Evolutionary conservation across 1,140 invertebrate species (phyloP).

Genomic region (Apis florea): DNA sequence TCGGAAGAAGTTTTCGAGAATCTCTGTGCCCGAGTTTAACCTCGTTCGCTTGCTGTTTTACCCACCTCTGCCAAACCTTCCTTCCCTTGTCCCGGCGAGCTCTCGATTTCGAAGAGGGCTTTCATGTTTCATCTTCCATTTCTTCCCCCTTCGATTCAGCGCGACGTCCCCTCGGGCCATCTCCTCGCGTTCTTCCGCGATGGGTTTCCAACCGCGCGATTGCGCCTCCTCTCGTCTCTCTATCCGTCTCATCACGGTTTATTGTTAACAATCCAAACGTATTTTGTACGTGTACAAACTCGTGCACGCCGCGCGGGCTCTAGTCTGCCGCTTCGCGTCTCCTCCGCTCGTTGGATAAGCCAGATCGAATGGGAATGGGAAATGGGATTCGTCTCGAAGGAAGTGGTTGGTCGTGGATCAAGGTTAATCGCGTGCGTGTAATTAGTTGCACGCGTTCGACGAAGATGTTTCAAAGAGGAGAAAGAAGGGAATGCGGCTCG

Average conservation of each 20-base stretch:
- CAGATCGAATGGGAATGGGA: too few species aligned
- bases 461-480: not conserved
- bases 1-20: conserved; percentile 56
- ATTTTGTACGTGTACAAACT: conserved; percentile 20
- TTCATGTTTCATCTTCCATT: not conserved
- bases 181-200: not conserved
- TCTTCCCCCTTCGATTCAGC: not conserved
- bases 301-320: conserved; percentile 9
- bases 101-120: not conserved
- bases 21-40: conserved; percentile 53
- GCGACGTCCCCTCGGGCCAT: not conserved
- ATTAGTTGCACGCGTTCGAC: not conserved
- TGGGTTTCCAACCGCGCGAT: not conserved
- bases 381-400: not conserved
- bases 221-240: not conserved
- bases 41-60: conserved; percentile 55
- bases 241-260: conserved; percentile 22
- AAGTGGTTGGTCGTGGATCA: not conserved
- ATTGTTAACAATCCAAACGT: conserved; percentile 16
- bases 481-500: too few species aligned
- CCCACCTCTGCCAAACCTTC: conserved; percentile 38
- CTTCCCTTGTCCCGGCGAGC: conserved; percentile 14
- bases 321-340: not conserved
- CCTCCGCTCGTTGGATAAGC: not conserved
- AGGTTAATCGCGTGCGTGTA: not conserved